Percentiles rank a stretch among this genome's conserved stretches.
Conservation (phyloP, 2,888 invertebrate species). For the Oegoconia quadripuncta region DNA sequence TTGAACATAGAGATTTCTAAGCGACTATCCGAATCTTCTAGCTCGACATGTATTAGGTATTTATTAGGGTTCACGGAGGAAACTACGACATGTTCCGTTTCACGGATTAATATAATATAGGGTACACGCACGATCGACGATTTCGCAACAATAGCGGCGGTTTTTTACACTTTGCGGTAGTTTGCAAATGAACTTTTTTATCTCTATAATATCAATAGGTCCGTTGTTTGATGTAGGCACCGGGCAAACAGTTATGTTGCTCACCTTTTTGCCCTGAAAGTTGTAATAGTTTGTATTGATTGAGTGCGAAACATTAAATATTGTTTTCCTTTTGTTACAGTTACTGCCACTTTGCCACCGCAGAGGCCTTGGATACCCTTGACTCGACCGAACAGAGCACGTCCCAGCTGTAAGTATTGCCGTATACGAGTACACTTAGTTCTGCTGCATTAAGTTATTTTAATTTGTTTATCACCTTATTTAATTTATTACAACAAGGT, state of each 20-base stretch:
- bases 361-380: constrained; percentile 97
- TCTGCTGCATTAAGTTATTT: neutral
- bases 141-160: constrained; percentile 30
- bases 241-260: constrained; percentile 4
- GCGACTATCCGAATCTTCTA: constrained; percentile 15
- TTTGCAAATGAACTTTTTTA: constrained; percentile 32
- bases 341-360: constrained; percentile 93
- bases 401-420: constrained; percentile 91
- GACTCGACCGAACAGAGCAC: constrained; percentile 91
- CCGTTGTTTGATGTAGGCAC: constrained; percentile 21
- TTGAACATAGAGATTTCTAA: constrained; percentile 27
- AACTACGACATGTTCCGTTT: constrained; percentile 14
- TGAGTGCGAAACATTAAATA: no score
- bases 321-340: constrained; percentile 82
- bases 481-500: no score
- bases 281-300: no score
- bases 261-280: constrained; percentile 5
- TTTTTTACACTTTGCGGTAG: constrained; percentile 20
- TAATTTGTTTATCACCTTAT: no score
- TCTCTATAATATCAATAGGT: constrained; percentile 16
- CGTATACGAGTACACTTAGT: constrained; percentile 3
- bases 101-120: constrained; percentile 21
- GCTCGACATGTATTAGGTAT: no score
- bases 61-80: constrained; percentile 22
- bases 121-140: constrained; percentile 32